Percentiles rank a stretch among this genome's conserved stretches.
Evolutionary conservation across 2,113 vertebrate species (phyloP).

Genomic region (Eclectus roratus): DNA sequence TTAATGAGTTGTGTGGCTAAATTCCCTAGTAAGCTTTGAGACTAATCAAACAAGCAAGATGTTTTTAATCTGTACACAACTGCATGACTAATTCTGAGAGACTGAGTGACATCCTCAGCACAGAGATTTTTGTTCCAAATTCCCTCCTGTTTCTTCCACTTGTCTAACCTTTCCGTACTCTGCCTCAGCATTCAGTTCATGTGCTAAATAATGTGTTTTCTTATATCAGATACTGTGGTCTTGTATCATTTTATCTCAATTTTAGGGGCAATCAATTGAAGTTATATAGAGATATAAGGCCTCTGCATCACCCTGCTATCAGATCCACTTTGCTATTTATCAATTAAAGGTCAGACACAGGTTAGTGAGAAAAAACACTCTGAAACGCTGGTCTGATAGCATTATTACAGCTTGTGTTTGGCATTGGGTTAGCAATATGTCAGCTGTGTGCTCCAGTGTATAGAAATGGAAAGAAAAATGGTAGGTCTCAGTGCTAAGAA

Average conservation of each 20-base stretch:
- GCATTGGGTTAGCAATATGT: neutral
- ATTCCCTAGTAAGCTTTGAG: neutral
- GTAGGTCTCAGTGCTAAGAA: neutral
- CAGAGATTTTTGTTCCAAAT: neutral
- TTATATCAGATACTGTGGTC: slow-evolving; percentile 12
- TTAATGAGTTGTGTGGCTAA: neutral
- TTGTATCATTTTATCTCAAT: slow-evolving; percentile 60
- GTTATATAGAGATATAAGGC: slow-evolving; percentile 45
- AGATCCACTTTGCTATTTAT: slow-evolving; percentile 51
- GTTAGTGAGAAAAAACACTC: slow-evolving; percentile 40
- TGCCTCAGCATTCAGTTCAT: slow-evolving; percentile 13
- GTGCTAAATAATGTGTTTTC: slow-evolving; percentile 42
- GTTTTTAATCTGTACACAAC: neutral
- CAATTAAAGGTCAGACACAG: slow-evolving; percentile 62
- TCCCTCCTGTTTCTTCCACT: neutral
- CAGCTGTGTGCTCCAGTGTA: neutral
- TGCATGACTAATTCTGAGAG: slow-evolving; percentile 7
- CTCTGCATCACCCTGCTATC: slow-evolving; percentile 21
- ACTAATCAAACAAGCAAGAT: neutral
- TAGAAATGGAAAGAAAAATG: slow-evolving; percentile 20
- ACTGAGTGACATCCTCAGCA: neutral
- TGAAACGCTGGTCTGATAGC: slow-evolving; percentile 15
- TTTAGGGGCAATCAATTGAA: slow-evolving; percentile 51
- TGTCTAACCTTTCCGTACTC: neutral
- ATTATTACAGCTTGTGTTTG: slow-evolving; percentile 42